phyloP scores from a whole-genome alignment of 2,797 vertebrate genomes.

The Leuciscus waleckii region DNA sequence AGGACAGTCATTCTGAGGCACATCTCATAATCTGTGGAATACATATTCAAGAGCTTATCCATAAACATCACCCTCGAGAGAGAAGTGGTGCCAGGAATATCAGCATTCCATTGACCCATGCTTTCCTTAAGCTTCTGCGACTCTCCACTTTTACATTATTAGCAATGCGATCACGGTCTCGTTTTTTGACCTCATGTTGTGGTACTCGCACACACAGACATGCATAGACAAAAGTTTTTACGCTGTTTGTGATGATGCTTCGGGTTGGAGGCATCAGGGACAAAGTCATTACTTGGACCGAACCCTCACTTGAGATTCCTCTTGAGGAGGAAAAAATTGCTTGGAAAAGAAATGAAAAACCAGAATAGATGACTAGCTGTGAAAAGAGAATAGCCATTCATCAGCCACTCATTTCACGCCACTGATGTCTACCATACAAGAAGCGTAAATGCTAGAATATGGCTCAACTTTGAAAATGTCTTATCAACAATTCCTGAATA shows the following conservation, averaged over 20 bases:
- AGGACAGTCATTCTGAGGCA: constrained; percentile 51
- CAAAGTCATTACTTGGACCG: constrained; percentile 54
- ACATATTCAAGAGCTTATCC: constrained; percentile 66
- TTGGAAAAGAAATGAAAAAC: constrained; percentile 36
- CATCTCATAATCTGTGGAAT: constrained; percentile 59
- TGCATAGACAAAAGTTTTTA: constrained; percentile 24
- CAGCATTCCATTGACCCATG: constrained; percentile 26
- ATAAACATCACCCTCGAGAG: constrained; percentile 60
- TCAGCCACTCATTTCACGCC: constrained; percentile 16
- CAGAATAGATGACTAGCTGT: constrained; percentile 45
- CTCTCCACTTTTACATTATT: constrained; percentile 50
- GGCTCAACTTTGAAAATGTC: constrained; percentile 48
- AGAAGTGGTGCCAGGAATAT: constrained; percentile 45
- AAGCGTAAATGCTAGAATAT: constrained; percentile 22
- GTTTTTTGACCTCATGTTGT: constrained; percentile 6
- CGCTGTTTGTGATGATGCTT: constrained; percentile 27
- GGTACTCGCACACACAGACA: constrained; percentile 19
- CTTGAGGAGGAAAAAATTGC: constrained; percentile 8
- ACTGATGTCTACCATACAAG: constrained; percentile 17
- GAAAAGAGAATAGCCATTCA: constrained; percentile 49
- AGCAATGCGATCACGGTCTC: constrained; percentile 39
- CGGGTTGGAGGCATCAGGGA: not conserved
- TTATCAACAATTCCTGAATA: constrained; percentile 55
- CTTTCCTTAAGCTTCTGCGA: constrained; percentile 21
- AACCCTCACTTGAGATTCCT: constrained; percentile 47